These are phyloP conservation scores for Epinotia ramella DNA, from an alignment of 2,888 invertebrate species.

Conservation along the genomic window DNA sequence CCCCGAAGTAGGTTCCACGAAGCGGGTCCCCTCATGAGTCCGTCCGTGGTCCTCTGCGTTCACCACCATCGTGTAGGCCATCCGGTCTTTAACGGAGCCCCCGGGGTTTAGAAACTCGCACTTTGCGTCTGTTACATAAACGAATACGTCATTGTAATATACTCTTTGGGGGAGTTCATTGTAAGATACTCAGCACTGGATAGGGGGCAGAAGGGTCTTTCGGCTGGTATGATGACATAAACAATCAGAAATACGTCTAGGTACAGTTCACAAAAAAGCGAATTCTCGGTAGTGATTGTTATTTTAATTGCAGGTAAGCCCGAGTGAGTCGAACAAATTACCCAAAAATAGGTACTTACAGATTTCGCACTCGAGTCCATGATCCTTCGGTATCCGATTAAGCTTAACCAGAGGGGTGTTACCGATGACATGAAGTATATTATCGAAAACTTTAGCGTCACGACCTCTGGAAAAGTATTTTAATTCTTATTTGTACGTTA, in stretches of 20 bases:
- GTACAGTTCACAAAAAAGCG: too few relatives aligned
- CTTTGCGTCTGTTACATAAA: conserved; percentile 90
- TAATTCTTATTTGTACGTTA: background rate
- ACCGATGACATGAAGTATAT: conserved; percentile 89
- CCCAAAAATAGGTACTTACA: conserved; percentile 72
- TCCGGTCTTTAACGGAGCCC: conserved; percentile 96
- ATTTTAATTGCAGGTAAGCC: background rate
- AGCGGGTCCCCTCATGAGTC: conserved; percentile 91
- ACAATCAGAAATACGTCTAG: too few relatives aligned
- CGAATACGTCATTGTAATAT: too few relatives aligned
- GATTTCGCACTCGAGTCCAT: conserved; percentile 90
- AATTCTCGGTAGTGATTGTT: background rate
- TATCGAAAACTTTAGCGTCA: conserved; percentile 81
- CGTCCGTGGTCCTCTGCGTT: conserved; percentile 94
- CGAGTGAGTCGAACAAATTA: background rate
- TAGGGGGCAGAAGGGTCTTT: too few relatives aligned
- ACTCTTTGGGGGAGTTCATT: too few relatives aligned
- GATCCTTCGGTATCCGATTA: conserved; percentile 88
- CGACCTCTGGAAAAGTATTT: conserved; percentile 47
- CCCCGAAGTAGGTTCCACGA: conserved; percentile 97
- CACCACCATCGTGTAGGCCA: conserved; percentile 94
- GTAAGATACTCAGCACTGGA: too few relatives aligned
- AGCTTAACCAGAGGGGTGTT: conserved; percentile 90
- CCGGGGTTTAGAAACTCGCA: conserved; percentile 98
- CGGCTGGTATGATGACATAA: too few relatives aligned